A percentile compares a stretch with the other conserved stretches of the same genome.
These are phyloP conservation scores for Meiosimyza decipiens DNA, from an alignment of 2,888 invertebrate species.

Conservation along the genomic window DNA sequence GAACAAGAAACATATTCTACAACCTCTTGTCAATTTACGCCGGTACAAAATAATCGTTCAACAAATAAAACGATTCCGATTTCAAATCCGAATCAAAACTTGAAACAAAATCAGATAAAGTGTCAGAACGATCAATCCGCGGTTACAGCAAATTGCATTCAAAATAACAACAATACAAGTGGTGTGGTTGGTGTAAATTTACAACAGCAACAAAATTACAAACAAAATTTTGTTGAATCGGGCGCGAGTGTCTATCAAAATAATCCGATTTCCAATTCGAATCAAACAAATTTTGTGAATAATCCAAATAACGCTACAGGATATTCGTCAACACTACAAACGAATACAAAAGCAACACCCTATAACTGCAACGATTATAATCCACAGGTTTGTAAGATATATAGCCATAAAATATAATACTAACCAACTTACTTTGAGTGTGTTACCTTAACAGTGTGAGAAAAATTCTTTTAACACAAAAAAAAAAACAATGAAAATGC, in stretches of 20 bases:
- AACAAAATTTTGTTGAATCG: slow-evolving; percentile 43
- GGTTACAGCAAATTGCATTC: slow-evolving; percentile 44
- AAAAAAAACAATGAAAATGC: slow-evolving; percentile 9
- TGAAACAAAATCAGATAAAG: slow-evolving; percentile 41
- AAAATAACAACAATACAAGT: slow-evolving; percentile 45
- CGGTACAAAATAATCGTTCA: slow-evolving; percentile 52
- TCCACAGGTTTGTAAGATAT: slow-evolving; percentile 63
- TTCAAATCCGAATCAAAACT: slow-evolving; percentile 43
- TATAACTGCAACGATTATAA: slow-evolving; percentile 49
- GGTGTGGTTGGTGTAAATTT: slow-evolving; percentile 34
- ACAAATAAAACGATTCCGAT: slow-evolving; percentile 28
- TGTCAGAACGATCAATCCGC: slow-evolving; percentile 26
- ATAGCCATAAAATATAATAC: slow-evolving; percentile 34
- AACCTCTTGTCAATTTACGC: slow-evolving; percentile 43
- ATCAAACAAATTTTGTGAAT: slow-evolving; percentile 18
- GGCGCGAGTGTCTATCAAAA: slow-evolving; percentile 41
- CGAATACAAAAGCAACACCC: slow-evolving; percentile 41
- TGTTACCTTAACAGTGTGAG: slow-evolving; percentile 20
- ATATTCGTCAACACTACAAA: slow-evolving; percentile 38
- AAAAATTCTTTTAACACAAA: slow-evolving; percentile 4
- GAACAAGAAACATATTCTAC: slow-evolving; percentile 44
- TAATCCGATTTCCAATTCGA: slow-evolving; percentile 38
- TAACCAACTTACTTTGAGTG: slow-evolving; percentile 1
- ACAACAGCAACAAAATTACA: slow-evolving; percentile 29
- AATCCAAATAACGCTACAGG: slow-evolving; percentile 29